Conservation (phyloP, 2,797 vertebrate species). For the Diceros bicornis region DNA sequence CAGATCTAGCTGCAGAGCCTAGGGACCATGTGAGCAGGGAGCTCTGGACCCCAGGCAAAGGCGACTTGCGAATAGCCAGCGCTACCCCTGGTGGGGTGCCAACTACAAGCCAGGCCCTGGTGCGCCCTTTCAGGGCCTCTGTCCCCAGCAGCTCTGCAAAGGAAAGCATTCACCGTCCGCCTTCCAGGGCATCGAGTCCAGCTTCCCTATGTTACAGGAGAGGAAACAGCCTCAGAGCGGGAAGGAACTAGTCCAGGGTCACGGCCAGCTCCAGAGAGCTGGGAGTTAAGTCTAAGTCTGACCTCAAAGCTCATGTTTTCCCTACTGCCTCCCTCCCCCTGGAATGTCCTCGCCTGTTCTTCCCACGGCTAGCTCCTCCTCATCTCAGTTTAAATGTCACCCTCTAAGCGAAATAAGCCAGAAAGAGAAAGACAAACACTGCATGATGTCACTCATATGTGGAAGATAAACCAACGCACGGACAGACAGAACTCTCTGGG, state of each 20-base stretch:
- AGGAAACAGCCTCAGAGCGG: background rate
- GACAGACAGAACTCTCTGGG: too few relatives aligned
- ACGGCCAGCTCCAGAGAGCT: background rate
- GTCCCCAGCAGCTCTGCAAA: background rate
- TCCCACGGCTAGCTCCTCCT: background rate
- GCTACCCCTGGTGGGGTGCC: background rate
- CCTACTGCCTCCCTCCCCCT: background rate
- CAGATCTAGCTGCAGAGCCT: background rate
- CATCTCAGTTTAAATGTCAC: background rate
- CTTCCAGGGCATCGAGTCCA: too few relatives aligned
- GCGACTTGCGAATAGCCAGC: accelerated
- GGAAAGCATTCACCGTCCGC: background rate
- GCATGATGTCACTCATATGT: too few relatives aligned
- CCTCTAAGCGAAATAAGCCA: too few relatives aligned
- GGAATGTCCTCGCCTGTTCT: background rate
- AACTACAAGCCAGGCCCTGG: too few relatives aligned
- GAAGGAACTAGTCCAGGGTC: background rate
- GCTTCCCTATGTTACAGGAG: background rate
- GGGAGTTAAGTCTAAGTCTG: background rate
- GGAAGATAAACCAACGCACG: too few relatives aligned
- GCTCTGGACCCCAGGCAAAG: background rate
- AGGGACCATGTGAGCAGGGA: background rate
- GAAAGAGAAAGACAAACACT: too few relatives aligned
- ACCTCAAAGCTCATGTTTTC: background rate
- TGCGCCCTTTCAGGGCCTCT: background rate